phyloP scores from a whole-genome alignment of 2,113 vertebrate species.

The Podarcis muralis region DNA sequence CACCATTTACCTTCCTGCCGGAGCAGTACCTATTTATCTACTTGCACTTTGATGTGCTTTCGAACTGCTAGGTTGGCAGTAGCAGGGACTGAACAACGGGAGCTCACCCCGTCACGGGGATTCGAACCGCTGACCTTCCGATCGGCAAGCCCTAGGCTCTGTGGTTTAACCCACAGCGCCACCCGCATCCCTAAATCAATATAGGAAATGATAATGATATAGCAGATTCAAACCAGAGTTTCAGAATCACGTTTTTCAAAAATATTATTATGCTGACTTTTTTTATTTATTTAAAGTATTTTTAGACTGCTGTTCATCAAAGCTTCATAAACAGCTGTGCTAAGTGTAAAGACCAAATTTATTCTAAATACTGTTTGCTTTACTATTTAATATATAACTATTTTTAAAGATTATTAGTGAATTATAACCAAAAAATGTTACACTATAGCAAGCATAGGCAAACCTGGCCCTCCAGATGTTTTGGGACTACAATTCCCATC shows the following conservation, averaged over 20 bases:
- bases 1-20: too few relatives aligned
- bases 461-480: too few relatives aligned
- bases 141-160: too few relatives aligned
- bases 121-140: too few relatives aligned
- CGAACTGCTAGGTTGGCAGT: too few relatives aligned
- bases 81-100: too few relatives aligned
- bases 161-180: too few relatives aligned
- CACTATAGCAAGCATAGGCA: too few relatives aligned
- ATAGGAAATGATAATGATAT: background rate
- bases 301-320: background rate
- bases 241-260: background rate
- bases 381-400: background rate
- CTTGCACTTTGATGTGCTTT: too few relatives aligned
- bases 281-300: background rate
- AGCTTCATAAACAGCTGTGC: background rate
- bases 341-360: background rate
- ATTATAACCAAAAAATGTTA: background rate
- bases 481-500: background rate
- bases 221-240: background rate
- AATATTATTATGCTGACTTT: background rate
- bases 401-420: background rate
- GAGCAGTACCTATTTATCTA: too few relatives aligned
- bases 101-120: too few relatives aligned
- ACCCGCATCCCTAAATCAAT: too few relatives aligned
- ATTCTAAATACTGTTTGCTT: background rate